Percentiles rank a stretch among this genome's conserved stretches.
These are phyloP conservation scores for Donacobius atricapilla DNA, from an alignment of 2,113 vertebrate genomes.

Conservation along the genomic window DNA sequence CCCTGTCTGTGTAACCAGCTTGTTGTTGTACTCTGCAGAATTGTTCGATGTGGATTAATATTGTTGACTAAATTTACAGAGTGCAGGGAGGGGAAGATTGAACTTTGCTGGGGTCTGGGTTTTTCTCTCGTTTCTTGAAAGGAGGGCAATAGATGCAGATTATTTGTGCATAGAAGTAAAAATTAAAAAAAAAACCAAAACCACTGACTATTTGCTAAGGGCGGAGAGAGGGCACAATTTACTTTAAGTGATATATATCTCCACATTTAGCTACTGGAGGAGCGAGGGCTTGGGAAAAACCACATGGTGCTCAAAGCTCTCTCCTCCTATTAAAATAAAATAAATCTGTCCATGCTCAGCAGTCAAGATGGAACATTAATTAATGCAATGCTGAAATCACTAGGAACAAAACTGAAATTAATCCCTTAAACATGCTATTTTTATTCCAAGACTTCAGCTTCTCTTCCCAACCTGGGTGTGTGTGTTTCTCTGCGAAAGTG, in stretches of 20 bases:
- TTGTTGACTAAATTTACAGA: conserved; percentile 53
- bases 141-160: neutral
- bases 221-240: conserved; percentile 29
- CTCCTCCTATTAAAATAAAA: conserved; percentile 54
- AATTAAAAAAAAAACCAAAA: neutral
- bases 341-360: conserved; percentile 41
- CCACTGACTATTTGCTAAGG: conserved; percentile 10
- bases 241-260: conserved; percentile 24
- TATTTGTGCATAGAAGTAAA: neutral
- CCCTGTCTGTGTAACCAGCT: conserved; percentile 56
- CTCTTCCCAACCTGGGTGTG: neutral
- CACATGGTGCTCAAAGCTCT: conserved; percentile 57
- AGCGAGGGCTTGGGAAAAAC: conserved; percentile 48
- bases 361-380: conserved; percentile 31
- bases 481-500: neutral
- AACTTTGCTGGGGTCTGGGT: conserved; percentile 45
- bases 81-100: neutral
- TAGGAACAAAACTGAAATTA: conserved; percentile 43
- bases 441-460: neutral
- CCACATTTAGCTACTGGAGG: conserved; percentile 45
- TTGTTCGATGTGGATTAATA: conserved; percentile 64
- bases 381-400: conserved; percentile 23
- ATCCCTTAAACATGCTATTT: conserved; percentile 42
- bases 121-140: conserved; percentile 38
- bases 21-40: conserved; percentile 61